Base-by-base conservation (phyloP, 2,797 vertebrate genomes). In the Phylloscopus collybita region DNA sequence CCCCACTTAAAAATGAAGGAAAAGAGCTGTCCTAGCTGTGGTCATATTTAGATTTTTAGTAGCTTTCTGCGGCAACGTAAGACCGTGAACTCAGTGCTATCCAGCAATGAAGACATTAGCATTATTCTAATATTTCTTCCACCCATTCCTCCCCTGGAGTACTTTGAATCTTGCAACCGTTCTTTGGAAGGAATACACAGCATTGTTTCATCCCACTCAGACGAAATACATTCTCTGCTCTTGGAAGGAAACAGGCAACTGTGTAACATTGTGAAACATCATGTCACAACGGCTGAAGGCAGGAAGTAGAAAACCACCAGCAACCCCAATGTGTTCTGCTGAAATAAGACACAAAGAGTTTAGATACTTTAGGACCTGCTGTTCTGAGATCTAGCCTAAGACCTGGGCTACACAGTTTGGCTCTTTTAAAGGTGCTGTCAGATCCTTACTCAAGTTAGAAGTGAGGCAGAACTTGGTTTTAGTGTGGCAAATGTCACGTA, bases 161-260 rank as follows among this genome's bases (percentile, higher is more conserved):
- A 42, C 64, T 80, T 93, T 82, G 56, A n/a, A 72, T 53, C 67
- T 83, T 80, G 75, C 62, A 92, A 3, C 45, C 42, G 14, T 65
- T 65, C 71, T 86, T 92, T 92, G 82, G 50, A 87, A 93, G 81
- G 64, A 90, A 87, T 72, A 69, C 47, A 61, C 14, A 81, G 57
- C 71, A 49, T 87, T 90, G 54, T 82, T 86, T 92, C 80, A 88
- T 90, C 80, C 86, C 92, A 90, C 74, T 42, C 78, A 92, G 91
- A 34, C 19, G 45, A 90, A 88, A 67, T 64, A 60, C 38, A 38
- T 86, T 91, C 64, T 78, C 64, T 80, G 50, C 45, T 74, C 71
- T 92, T 71, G 67, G 64, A 90, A 93, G 65, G 78, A 79, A 93
- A 36, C 29, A 50, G 70, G 66, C 80, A 88, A 23, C 53, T 0